Evolutionary conservation across 2,113 vertebrate genomes (phyloP), one percentile per base, ranked within the genome.

Genomic region (Centrocercus urophasianus): DNA sequence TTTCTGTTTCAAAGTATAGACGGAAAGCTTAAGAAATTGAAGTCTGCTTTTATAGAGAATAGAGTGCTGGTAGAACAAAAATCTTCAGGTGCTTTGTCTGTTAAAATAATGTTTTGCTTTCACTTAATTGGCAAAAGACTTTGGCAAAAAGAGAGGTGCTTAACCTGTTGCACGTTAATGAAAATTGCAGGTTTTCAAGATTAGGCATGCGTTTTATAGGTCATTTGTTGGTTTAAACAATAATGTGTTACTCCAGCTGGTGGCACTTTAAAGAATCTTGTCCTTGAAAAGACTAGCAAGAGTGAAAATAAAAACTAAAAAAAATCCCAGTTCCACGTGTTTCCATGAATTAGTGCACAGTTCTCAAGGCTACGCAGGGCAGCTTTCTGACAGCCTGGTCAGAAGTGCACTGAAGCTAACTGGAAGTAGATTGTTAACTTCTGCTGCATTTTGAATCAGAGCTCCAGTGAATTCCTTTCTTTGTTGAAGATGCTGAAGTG

Each of bases 221-320:
- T 86, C 32, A n/a, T 83, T 92, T 78, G 32, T 64, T 91, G 83
- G 27, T 63, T 34, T 71, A 83, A 95, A 93, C 11, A 80, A 65
- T 52, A 88, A 88, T 24, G 45, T 76, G 73, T 32, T 91, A 34
- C 63, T 85, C 38, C 17, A 90, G 90, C 60, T 77, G 70, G 54
- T 65, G 74, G 20, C 47, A 27, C 79, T 84, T 47, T 48, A 65
- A 75, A 45, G 89, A 64, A 34, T 66, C 50, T 69, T 61, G 83
- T 67, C 75, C 32, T 76, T 54, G 54, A 54, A 52, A 88, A 74
- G 63, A 67, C 25, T 34, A 84, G 47, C 15, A 43, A 4, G 50
- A 79, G 25, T 38, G 1, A 25, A 77, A 91, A 64, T 18, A 32
- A 30, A 38, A 63, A 38, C 8, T 42, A 54, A 54, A 54, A 64